phyloP scores from a whole-genome alignment of 1,140 invertebrate species.

The Bombus haemorrhoidalis region DNA sequence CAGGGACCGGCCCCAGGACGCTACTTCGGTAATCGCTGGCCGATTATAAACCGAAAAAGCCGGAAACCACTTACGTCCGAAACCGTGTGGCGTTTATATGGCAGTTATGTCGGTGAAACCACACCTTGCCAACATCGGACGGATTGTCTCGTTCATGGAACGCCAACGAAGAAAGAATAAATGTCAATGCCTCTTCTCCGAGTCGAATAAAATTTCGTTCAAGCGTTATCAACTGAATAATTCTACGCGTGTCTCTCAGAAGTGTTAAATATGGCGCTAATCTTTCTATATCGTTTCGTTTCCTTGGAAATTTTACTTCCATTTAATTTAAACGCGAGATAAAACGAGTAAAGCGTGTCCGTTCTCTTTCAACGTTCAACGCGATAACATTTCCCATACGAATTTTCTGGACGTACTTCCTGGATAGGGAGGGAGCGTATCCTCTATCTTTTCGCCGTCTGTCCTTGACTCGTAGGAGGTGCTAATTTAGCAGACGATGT shows the following conservation, averaged over 20 bases:
- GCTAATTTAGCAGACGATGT: constrained; percentile 65
- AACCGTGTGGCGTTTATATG: constrained; percentile 70
- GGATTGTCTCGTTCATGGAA: constrained; percentile 51
- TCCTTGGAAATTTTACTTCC: not conserved
- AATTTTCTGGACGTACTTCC: constrained; percentile 45
- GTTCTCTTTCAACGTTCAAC: too few relatives aligned
- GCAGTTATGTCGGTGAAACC: constrained; percentile 66
- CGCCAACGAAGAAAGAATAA: constrained; percentile 41
- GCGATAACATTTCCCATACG: not conserved
- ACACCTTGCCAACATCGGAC: constrained; percentile 60
- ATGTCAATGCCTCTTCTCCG: constrained; percentile 8
- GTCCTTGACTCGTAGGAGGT: constrained; percentile 66
- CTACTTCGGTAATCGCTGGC: constrained; percentile 79
- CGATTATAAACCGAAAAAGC: constrained; percentile 82
- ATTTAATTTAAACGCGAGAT: not conserved
- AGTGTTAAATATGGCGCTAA: not conserved
- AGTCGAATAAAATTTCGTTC: not conserved
- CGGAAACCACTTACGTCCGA: constrained; percentile 80
- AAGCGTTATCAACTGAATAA: not conserved
- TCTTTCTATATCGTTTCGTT: not conserved
- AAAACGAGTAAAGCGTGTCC: not conserved
- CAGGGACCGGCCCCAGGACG: constrained; percentile 75
- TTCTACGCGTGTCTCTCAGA: too few relatives aligned
- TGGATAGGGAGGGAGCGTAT: constrained; percentile 27
- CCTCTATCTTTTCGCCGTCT: constrained; percentile 37